Conservation (phyloP, 2,888 invertebrate genomes). For the Diplazon laetatorius region DNA sequence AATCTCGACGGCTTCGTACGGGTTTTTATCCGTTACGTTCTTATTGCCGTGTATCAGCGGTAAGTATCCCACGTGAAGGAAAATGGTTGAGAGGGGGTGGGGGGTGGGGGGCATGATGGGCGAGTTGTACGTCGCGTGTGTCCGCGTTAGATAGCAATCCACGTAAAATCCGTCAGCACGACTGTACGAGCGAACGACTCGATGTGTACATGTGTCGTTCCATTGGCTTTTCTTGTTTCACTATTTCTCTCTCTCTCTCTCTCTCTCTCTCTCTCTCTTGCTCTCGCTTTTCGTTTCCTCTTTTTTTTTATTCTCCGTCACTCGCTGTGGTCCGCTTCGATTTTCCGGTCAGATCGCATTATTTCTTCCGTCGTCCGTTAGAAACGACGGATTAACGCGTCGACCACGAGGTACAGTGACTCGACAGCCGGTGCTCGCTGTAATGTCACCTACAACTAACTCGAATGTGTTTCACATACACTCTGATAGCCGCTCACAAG, state of each 20-base stretch:
- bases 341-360: slow-evolving; percentile 35
- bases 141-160: slow-evolving; percentile 1
- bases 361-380: slow-evolving; percentile 29
- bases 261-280: not conserved
- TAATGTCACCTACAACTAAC: slow-evolving; percentile 1
- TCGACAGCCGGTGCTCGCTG: slow-evolving; percentile 2
- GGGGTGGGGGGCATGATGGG: too few species aligned
- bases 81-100: not conserved
- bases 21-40: too few species aligned
- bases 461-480: slow-evolving; percentile 1
- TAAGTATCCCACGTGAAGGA: not conserved
- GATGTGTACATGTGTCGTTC: slow-evolving; percentile 2
- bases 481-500: not conserved
- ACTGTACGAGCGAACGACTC: not conserved
- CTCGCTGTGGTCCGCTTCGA: not conserved
- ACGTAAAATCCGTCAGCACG: slow-evolving; percentile 15
- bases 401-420: slow-evolving; percentile 16
- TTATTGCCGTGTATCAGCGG: too few species aligned
- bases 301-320: not conserved
- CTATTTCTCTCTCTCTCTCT: too few species aligned
- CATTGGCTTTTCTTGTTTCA: too few species aligned
- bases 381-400: slow-evolving; percentile 39
- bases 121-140: not conserved
- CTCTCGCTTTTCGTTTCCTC: too few species aligned
- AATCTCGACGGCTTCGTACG: too few species aligned